These are phyloP conservation scores for Monoplex corrugatus DNA, from an alignment of 2,888 invertebrate genomes.

Conservation along the genomic window DNA sequence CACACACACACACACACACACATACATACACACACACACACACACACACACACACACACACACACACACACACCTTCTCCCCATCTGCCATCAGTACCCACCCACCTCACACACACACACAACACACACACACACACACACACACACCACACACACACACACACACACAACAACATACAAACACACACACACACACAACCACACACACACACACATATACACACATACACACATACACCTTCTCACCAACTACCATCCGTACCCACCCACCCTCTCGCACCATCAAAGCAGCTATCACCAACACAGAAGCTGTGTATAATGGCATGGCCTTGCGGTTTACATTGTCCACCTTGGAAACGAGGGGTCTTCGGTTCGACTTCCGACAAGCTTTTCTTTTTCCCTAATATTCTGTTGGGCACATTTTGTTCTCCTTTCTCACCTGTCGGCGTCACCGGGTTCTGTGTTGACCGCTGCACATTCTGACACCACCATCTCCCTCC, in stretches of 20 bases:
- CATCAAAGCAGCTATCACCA: not conserved
- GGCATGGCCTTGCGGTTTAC: no score
- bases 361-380: no score
- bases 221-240: conserved; percentile 5
- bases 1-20: not conserved
- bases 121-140: not conserved
- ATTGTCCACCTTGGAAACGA: no score
- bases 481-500: no score
- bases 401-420: no score
- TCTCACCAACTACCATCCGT: not conserved
- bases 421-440: no score
- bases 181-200: not conserved
- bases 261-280: not conserved
- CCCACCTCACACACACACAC: conserved; percentile 6
- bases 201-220: not conserved
- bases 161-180: not conserved
- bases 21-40: not conserved
- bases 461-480: no score
- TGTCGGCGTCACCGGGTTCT: no score
- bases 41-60: not conserved
- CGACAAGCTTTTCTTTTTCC: no score
- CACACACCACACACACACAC: conserved; percentile 17
- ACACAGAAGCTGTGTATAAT: not conserved
- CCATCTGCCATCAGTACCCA: no score
- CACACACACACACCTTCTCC: conserved; percentile 5